Evolutionary conservation across 2,888 invertebrate genomes (phyloP).

Genomic region (Thera britannica): DNA sequence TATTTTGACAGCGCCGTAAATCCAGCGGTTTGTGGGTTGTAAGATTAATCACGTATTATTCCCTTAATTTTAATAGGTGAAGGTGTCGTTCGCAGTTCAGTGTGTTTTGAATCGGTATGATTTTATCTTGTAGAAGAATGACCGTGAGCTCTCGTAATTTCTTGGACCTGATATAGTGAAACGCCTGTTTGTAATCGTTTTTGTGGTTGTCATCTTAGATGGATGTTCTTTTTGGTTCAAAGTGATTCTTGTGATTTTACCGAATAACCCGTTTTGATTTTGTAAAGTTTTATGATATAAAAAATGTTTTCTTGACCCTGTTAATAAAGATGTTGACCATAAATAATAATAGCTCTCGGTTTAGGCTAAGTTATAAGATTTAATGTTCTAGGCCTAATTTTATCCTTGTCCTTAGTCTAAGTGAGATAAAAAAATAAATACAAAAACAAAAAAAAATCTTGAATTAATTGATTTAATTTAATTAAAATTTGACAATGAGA

Average conservation of each 20-base stretch:
- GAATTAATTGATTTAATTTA: constrained; percentile 25
- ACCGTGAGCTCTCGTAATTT: constrained; percentile 21
- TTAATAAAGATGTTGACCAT: constrained; percentile 23
- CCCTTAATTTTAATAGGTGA: constrained; percentile 76
- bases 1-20: constrained; percentile 78
- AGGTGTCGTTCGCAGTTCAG: constrained; percentile 59
- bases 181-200: background rate
- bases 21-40: constrained; percentile 62
- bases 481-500: constrained; percentile 16
- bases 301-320: background rate
- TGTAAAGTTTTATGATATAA: no score
- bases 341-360: background rate
- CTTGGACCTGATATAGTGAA: constrained; percentile 16
- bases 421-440: no score
- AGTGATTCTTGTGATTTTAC: no score
- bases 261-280: no score
- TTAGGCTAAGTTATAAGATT: no score
- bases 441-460: background rate
- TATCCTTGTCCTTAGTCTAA: no score
- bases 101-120: constrained; percentile 43
- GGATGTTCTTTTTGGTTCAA: background rate
- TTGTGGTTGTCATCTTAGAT: no score
- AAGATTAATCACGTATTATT: constrained; percentile 81
- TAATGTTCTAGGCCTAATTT: no score
- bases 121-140: constrained; percentile 25